These are phyloP conservation scores for Creontiades dilutus DNA, from an alignment of 2,888 invertebrate genomes.

Conservation along the genomic window DNA sequence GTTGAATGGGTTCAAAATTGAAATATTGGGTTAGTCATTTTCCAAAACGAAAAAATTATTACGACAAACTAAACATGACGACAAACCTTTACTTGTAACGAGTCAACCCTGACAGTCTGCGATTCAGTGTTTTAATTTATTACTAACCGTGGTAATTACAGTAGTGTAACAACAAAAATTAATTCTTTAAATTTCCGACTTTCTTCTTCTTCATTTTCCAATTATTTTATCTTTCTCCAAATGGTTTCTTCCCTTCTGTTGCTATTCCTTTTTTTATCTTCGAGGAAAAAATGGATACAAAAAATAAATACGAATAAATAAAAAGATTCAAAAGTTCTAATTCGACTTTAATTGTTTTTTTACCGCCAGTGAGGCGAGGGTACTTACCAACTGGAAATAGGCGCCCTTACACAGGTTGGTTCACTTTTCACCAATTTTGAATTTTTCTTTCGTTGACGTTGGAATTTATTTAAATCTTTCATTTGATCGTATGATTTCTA, in stretches of 20 bases:
- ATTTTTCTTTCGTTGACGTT: constrained; percentile 11
- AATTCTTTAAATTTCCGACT: neutral
- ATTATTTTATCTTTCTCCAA: neutral
- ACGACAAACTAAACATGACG: no score
- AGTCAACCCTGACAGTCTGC: no score
- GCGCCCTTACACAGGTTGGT: constrained; percentile 65
- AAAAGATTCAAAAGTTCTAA: constrained; percentile 23
- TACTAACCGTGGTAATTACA: no score
- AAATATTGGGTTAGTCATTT: no score
- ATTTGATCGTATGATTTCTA: constrained; percentile 23
- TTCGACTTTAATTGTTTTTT: constrained; percentile 44
- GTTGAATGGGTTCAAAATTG: no score
- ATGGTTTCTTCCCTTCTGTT: neutral
- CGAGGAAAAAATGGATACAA: no score
- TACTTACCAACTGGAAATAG: constrained; percentile 64
- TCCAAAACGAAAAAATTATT: no score
- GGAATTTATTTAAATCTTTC: neutral
- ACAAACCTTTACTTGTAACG: no score
- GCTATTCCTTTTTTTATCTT: neutral
- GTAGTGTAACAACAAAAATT: no score
- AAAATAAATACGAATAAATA: neutral
- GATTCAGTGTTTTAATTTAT: no score
- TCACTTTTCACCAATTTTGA: constrained; percentile 17
- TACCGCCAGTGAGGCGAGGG: constrained; percentile 70
- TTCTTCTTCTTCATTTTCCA: neutral